Conservation (phyloP, 2,888 invertebrate species). For the Euphydryas editha region DNA sequence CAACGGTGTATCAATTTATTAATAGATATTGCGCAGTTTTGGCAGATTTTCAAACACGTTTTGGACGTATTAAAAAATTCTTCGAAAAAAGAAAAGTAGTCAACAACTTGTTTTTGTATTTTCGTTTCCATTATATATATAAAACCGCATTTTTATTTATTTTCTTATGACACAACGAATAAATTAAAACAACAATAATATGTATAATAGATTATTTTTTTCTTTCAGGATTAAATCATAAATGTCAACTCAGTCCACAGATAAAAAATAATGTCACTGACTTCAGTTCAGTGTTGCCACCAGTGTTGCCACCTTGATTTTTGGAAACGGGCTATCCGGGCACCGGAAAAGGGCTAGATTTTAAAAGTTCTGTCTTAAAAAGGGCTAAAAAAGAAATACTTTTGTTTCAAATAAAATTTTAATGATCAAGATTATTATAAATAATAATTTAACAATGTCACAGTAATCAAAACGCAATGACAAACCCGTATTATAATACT, state of each 20-base stretch:
- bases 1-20: conserved; percentile 80
- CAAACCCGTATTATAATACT: no score
- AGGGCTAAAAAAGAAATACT: no score
- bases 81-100: conserved; percentile 80
- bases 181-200: conserved; percentile 13
- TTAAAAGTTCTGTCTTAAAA: no score
- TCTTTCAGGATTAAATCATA: neutral
- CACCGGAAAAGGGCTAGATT: no score
- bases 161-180: neutral
- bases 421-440: no score
- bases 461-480: no score
- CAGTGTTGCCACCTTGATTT: no score
- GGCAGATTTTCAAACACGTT: conserved; percentile 78
- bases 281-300: no score
- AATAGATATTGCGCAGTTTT: conserved; percentile 77
- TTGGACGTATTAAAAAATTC: conserved; percentile 75
- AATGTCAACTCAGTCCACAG: conserved; percentile 4
- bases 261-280: conserved; percentile 3
- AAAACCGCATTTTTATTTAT: conserved; percentile 40
- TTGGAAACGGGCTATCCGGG: no score
- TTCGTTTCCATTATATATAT: conserved; percentile 70
- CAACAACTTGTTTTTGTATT: conserved; percentile 79
- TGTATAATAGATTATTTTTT: conserved; percentile 6
- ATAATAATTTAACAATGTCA: no score
- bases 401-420: no score